These are phyloP conservation scores for Montipora cactus DNA, from an alignment of 64 coral and sea anemone genomes.

Conservation along the genomic window DNA sequence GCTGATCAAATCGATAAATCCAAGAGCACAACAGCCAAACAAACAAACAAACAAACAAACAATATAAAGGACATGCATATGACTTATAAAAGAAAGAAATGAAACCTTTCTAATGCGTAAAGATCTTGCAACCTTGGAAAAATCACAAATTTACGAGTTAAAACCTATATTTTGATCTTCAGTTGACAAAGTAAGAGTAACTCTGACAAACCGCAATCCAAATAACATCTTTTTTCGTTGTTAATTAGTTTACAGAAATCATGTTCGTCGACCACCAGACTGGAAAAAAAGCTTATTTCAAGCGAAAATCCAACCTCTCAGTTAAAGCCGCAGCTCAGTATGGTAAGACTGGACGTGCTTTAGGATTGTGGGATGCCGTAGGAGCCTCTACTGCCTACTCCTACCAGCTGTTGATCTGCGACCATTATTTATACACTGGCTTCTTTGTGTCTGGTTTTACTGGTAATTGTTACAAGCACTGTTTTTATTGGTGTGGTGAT, in stretches of 20 bases:
- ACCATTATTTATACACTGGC: not conserved
- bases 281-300: not conserved
- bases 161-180: too few species aligned
- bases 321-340: not conserved
- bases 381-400: not conserved
- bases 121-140: too few species aligned
- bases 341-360: not conserved
- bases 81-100: too few species aligned
- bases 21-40: too few species aligned
- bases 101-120: too few species aligned
- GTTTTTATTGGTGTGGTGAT: not conserved
- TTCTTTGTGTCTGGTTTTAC: constrained; percentile 40
- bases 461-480: constrained; percentile 8
- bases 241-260: constrained; percentile 28
- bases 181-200: too few species aligned
- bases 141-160: too few species aligned
- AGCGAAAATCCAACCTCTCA: not conserved
- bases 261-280: constrained; percentile 30
- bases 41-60: too few species aligned
- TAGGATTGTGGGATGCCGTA: constrained; percentile 39
- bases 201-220: too few species aligned
- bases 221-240: not conserved
- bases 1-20: too few species aligned
- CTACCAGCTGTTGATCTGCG: constrained; percentile 56
- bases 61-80: too few species aligned